Evolutionary conservation across 2,797 vertebrate species (phyloP), one percentile per base, ranked within the genome.

Genomic region (Mallotus villosus): DNA sequence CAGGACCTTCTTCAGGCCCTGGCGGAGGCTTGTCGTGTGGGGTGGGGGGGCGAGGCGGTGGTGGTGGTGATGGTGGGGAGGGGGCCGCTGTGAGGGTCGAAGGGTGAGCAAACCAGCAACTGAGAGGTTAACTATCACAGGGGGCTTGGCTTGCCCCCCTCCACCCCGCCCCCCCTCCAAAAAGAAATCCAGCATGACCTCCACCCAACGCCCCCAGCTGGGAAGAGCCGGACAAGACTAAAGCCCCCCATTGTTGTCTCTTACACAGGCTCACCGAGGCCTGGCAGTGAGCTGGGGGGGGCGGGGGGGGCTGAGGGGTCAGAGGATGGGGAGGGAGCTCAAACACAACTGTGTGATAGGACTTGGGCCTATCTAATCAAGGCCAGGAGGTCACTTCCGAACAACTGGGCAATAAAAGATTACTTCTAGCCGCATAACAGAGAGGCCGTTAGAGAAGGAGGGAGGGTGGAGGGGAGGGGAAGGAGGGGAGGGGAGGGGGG

Each of bases 351-450:
- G 90, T 88, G 93, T 92, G 94, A 96, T 94, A 94, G 94, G 94
- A 96, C 93, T 94, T 92, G 92, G 93, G 94, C 95, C 95, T 96
- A 96, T 97, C 96, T 96, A 96, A 96, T 96, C 96, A 96, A 98
- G 96, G 96, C 92, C 95, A 96, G 94, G 94, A 96, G 96, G 97
- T 96, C 95, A 98, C 94, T 98, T 98, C 96, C 96, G 94, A 97
- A 97, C 97, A 97, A 98, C 96, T 95, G 95, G 95, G 95, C 95
- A 97, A 97, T 98, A 97, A 98, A 97, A 96, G 96, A 96, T 97
- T 96, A 97, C 96, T 96, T 96, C 95, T 94, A 96, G 94, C 88
- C 92, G 73, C 92, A 93, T 93, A 94, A 94, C 91, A 93, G 93
- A 94, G 93, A 93, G 93, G 93, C 86, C 82, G 79, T 87, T 89